Evolutionary conservation across 2,797 vertebrate species (phyloP).

Genomic region (Clarias pachynema): DNA sequence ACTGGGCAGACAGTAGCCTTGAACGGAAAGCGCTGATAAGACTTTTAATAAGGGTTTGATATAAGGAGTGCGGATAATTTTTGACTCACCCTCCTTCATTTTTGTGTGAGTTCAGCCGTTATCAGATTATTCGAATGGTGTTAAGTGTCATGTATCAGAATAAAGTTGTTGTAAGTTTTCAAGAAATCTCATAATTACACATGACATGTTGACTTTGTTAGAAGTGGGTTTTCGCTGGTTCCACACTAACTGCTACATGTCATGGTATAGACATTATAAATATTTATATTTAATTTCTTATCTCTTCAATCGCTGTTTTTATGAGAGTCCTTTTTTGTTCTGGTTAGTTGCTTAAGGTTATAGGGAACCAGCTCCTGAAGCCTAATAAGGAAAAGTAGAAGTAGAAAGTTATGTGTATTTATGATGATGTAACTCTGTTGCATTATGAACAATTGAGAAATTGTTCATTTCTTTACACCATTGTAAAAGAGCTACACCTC

Average conservation of each 20-base stretch:
- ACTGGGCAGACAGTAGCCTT: too few species aligned
- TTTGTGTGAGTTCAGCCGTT: background rate
- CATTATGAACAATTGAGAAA: too few species aligned
- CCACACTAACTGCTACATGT: background rate
- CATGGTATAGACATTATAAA: background rate
- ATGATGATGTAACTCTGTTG: background rate
- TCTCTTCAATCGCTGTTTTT: background rate
- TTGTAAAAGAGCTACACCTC: background rate
- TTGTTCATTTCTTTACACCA: background rate
- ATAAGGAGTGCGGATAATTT: too few species aligned
- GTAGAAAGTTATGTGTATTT: background rate
- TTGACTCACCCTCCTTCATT: too few species aligned
- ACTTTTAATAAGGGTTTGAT: too few species aligned
- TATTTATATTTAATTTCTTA: background rate
- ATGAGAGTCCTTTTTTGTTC: too few species aligned
- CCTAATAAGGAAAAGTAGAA: background rate
- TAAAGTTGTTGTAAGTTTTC: background rate
- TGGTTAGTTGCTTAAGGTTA: background rate
- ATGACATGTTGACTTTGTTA: background rate
- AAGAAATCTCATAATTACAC: background rate
- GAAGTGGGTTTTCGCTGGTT: background rate
- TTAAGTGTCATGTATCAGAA: background rate
- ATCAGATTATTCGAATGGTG: background rate
- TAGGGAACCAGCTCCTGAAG: background rate
- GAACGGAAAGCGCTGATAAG: too few species aligned